Evolutionary conservation across 37 sponge, comb jelly and placozoan genomes (phyloP).

Genomic region (Bolinopsis microptera): DNA sequence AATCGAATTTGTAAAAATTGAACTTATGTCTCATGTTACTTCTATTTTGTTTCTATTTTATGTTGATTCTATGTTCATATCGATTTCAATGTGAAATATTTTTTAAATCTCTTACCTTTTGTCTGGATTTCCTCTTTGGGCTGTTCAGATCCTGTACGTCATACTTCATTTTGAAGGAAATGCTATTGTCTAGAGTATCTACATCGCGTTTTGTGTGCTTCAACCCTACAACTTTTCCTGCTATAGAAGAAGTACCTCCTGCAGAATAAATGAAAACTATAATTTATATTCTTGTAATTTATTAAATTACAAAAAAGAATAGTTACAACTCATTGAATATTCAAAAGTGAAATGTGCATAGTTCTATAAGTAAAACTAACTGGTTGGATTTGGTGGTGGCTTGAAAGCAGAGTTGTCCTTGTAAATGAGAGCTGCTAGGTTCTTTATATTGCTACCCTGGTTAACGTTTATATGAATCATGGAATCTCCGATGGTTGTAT

Average conservation of each 20-base stretch:
- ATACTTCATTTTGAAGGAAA: neutral
- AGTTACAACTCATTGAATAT: no score
- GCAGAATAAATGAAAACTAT: no score
- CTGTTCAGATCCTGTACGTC: neutral
- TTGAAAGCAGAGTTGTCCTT: neutral
- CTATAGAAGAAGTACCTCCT: neutral
- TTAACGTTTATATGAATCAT: neutral
- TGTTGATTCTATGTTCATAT: no score
- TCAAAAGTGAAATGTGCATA: no score
- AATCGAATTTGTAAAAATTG: neutral
- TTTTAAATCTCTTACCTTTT: no score
- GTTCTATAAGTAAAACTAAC: no score
- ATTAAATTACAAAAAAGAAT: no score
- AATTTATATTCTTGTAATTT: no score
- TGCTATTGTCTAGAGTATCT: neutral
- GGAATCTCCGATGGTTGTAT: neutral
- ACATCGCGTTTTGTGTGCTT: neutral
- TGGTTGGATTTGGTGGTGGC: neutral
- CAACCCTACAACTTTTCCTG: neutral
- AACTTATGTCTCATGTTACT: neutral
- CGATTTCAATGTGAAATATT: no score
- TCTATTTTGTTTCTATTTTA: neutral
- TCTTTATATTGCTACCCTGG: neutral
- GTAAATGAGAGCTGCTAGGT: neutral
- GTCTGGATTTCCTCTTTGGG: neutral